Base-by-base conservation (phyloP, 2,888 invertebrate genomes). In the Eueremaeus valkanovi region DNA sequence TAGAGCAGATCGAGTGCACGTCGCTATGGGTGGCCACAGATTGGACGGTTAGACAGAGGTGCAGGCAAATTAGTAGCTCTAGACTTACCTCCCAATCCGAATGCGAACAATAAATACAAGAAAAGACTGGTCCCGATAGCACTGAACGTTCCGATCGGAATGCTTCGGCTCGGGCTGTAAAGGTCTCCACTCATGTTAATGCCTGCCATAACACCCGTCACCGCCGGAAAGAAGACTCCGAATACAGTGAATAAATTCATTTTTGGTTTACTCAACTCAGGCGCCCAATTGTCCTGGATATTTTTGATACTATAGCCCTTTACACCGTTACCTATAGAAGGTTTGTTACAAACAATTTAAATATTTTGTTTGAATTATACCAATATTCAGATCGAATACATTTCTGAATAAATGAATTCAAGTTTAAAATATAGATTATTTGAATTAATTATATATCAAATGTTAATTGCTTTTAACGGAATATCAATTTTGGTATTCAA, bases 131-230 rank as follows among this genome's bases (percentile, higher is more conserved):
- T 92, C 76, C 91, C 90, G 79, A 97, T 89, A 66, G 97, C 95
- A 51, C 95, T 92, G 74, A 98, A 84, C 1, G 96, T 95, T 18
- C 97, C 97, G 84, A 92, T 91, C 0, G 97, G 96, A 82, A 97
- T 97, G 83, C 95, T 93, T 58, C 89, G 88, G 6, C 93, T 92
- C 1, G 97, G 97, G 80, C 95, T 91, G 80, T 90, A 88, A 75
- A 98, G 87, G 84, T 98, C 97, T 18, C 96, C 96, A 82, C 95
- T 95, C 97, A 98, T 98, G 83, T 98, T 98, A 80, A 98, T 96
- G 42, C 98, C 98, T 8, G 97, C 94, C 79, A 98, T 86, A 78
- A 98, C 92, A 21, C 98, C 98, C 68, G 97, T 96, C 33, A 97
- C 93, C 0, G 97, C 95, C 18, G 97, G 96, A 83, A 98, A 98